A percentile compares a stretch with the other conserved stretches of the same genome.
Conservation (phyloP, 2,113 vertebrate genomes). For the Perca flavescens region DNA sequence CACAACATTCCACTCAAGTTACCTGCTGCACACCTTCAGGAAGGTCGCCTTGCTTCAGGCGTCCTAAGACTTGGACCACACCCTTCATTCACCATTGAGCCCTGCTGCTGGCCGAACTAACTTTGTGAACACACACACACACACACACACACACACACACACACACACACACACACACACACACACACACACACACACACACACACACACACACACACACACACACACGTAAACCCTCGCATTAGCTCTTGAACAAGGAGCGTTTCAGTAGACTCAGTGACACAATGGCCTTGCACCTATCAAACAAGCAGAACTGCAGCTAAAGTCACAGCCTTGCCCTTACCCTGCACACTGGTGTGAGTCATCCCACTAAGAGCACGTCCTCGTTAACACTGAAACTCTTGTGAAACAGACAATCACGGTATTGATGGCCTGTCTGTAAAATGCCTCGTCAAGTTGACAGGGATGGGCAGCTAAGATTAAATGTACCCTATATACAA, state of each 20-base stretch:
- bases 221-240: not conserved
- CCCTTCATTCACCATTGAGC: conserved; percentile 63
- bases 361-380: conserved; percentile 7
- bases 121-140: conserved; percentile 26
- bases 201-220: no score
- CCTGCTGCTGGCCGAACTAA: conserved; percentile 34
- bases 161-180: no score
- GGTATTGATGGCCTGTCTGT: not conserved
- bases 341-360: conserved; percentile 12
- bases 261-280: not conserved
- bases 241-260: not conserved
- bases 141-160: no score
- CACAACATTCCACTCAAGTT: not conserved
- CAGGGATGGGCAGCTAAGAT: conserved; percentile 37
- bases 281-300: conserved; percentile 24
- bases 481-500: not conserved
- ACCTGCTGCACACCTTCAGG: conserved; percentile 10
- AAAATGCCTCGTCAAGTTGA: conserved; percentile 6
- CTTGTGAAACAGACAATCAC: not conserved
- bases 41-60: conserved; percentile 28
- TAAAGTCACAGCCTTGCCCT: not conserved
- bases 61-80: conserved; percentile 60
- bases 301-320: conserved; percentile 1
- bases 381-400: not conserved
- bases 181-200: no score